These are phyloP conservation scores for Trachelus stipa DNA, from an alignment of 2,888 invertebrate species.

Conservation along the genomic window DNA sequence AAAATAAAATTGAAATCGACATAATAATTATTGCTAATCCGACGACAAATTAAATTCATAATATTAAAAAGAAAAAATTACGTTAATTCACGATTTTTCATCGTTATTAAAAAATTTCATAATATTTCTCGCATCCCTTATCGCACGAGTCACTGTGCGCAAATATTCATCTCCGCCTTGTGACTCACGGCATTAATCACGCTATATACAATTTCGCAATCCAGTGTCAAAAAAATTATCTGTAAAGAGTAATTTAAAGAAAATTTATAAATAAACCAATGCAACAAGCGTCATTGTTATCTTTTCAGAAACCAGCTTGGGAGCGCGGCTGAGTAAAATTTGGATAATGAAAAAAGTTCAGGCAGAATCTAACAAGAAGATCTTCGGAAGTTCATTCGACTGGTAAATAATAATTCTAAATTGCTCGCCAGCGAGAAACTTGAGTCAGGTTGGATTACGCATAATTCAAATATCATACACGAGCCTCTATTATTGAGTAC, in stretches of 20 bases:
- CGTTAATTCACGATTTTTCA: neutral
- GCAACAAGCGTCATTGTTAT: neutral
- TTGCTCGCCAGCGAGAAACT: neutral
- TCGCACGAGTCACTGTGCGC: neutral
- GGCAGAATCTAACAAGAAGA: neutral
- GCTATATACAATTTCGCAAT: too few relatives aligned
- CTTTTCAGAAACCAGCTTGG: neutral
- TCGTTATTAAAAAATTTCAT: neutral
- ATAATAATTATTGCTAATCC: neutral
- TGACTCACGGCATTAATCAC: neutral
- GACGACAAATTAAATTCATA: neutral
- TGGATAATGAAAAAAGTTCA: too few relatives aligned
- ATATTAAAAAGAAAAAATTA: neutral
- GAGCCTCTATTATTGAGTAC: neutral
- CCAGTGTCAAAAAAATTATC: too few relatives aligned
- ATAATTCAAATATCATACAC: conserved; percentile 6
- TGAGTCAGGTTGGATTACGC: neutral
- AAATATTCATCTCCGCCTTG: neutral
- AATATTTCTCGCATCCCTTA: neutral
- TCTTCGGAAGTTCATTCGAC: neutral
- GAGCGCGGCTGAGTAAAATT: neutral
- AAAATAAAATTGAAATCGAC: neutral
- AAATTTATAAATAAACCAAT: neutral
- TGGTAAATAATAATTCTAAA: neutral
- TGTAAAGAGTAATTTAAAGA: neutral